Evolutionary conservation across 1,140 invertebrate species (phyloP).

Genomic region (Delia radicum): DNA sequence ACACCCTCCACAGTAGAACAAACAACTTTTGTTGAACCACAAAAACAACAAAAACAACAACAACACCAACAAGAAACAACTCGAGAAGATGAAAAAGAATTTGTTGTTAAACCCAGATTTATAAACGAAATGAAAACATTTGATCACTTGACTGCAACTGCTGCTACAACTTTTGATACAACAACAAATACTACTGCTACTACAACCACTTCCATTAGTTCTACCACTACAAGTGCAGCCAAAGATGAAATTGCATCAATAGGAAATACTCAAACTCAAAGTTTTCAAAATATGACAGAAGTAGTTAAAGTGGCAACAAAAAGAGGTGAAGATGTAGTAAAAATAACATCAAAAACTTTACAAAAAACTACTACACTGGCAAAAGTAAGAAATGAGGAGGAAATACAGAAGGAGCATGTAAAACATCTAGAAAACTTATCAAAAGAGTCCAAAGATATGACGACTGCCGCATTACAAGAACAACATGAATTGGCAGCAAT

Average conservation of each 20-base stretch:
- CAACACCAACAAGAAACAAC: not conserved
- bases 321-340: not conserved
- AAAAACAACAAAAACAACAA: not conserved
- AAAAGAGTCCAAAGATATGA: too few relatives aligned
- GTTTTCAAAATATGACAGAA: not conserved
- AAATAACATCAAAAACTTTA: too few relatives aligned
- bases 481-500: too few relatives aligned
- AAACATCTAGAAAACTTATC: too few relatives aligned
- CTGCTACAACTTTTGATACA: not conserved
- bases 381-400: not conserved
- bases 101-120: conserved; percentile 26
- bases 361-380: not conserved
- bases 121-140: conserved; percentile 10
- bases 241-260: not conserved
- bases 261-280: not conserved
- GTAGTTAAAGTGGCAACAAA: not conserved
- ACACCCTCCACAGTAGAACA: too few relatives aligned
- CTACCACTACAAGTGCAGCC: not conserved
- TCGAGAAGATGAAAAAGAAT: not conserved
- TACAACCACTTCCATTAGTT: not conserved
- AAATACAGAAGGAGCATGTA: not conserved
- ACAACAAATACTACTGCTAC: not conserved
- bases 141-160: not conserved
- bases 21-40: not conserved
- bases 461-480: too few relatives aligned